Evolutionary conservation across 2,797 vertebrate species (phyloP), one percentile per base, ranked within the genome.

Genomic region (Tapirus indicus): DNA sequence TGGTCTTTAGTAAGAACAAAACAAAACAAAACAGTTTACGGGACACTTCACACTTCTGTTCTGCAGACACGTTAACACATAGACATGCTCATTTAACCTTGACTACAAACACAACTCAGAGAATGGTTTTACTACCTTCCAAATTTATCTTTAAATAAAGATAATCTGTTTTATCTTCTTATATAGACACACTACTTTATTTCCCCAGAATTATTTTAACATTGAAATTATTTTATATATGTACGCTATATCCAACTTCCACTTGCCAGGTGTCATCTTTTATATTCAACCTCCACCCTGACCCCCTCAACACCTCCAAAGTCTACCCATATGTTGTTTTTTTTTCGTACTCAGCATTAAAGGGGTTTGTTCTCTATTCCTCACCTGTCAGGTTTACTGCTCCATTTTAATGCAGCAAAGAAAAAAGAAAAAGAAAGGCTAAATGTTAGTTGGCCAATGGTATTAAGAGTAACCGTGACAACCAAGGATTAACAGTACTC

Each of bases 321-420:
- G 32, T 49, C 90, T 94, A 80, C 47, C 71, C 56, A 27, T 41
- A 75, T 78, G 7, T 58, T 64, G 69, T 79, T 91, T 95, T 72
- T 72, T 72, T 94, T 41, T 20, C 49, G 77, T 96, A 94, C 94
- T 77, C 85, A 64, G 62, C 78, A 95, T 93, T 93, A 95, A 96
- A 2, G 0, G 94, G 98, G 54, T 98, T 95, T 96, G 32, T 78
- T 98, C 87, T 98, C 98, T 90, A 96, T 35, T 98, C 99, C 99
- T 99, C 99, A 99, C 99, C 99, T 99, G 99, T 99, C 99, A 97
- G 99, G 99, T 99, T 99, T 99, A 99, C 99, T 99, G 99, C 99
- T 99, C 99, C 99, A 99, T 99, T 99, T 99, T 99, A 99, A 98
- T 99, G 99, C 99, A 98, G 99, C 99, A 99, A 99, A 98, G 94